Evolutionary conservation across 2,888 invertebrate species (phyloP), one percentile per base, ranked within the genome.

Genomic region (Leptodirus hochenwartii): DNA sequence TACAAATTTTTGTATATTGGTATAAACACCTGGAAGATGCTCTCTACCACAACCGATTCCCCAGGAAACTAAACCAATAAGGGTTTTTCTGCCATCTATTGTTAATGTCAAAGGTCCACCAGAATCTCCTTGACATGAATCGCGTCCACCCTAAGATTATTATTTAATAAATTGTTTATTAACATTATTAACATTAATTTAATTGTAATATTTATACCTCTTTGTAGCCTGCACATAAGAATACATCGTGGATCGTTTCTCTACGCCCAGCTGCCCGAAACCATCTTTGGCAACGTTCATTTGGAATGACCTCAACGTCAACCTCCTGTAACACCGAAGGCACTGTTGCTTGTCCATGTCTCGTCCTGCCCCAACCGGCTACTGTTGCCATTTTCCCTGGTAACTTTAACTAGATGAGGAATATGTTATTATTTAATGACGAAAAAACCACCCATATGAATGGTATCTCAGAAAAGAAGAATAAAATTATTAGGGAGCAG

Each of bases 191-290:
- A n/a, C n/a, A n/a, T n/a, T n/a, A n/a, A n/a, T n/a, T n/a, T n/a
- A n/a, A n/a, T n/a, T n/a, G n/a, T n/a, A n/a, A n/a, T n/a, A n/a
- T n/a, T n/a, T n/a, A n/a, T 42, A 81, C 84, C 58, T 87, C 84
- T 52, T 88, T 88, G 45, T 87, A 90, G 3, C 90, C 90, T 1
- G 90, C 90, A 49, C 90, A 90, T 1, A 90, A 58, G 50, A 88
- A 88, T 2, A 90, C 88, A 43, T 88, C 85, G 43, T 88, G 87
- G 36, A 90, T 90, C n/a, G 78, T 80, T 53, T 91, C 90, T 29
- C 85, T 57, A 17, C 90, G 57, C 1, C 88, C 90, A 0, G 88
- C 88, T 1, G 85, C 80, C 28, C 85, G 61, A 56, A 88, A 90
- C 90, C 90, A 90, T 27, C 81, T 66, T 57, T 90, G 90, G 45